Evolutionary conservation across 2,113 vertebrate genomes (phyloP), one percentile per base, ranked within the genome.

Genomic region (Erinaceus europaeus): DNA sequence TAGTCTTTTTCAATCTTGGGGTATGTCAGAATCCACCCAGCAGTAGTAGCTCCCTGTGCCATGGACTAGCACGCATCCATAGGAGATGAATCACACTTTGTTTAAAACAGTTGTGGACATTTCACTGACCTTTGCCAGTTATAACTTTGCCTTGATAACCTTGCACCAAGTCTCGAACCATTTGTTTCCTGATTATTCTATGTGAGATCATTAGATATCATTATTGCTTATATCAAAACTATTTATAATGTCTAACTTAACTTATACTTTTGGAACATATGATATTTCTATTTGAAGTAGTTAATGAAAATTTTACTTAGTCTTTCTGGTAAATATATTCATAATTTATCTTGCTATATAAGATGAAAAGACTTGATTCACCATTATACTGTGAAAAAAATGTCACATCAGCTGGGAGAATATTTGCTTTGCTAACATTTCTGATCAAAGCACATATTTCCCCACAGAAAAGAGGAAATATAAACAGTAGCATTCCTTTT

Each of bases 291-390:
- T 3, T 75, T 50, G 29, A 25, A 55, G 46, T 75, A 61, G 8
- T 46, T 52, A 75, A 83, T 69, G 29, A 86, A 78, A 90, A 65
- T 44, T n/a, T 32, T 17, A 79, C 52, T 73, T 40, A 78, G 32
- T 69, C 9, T 42, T 68, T 86, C 78, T 10, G 75, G 34, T 55
- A 48, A 62, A 48, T 61, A 15, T 86, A 32, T 65, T 79, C 23
- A 84, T 29, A 52, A 69, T 91, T 78, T 90, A 52, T 65, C 53
- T 32, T 84, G 40, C 69, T 75, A 25, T 72, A 68, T 17, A 65
- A 34, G 80, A 34, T 75, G 46, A 79, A 44, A 78, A 83, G 34
- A 57, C 21, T 21, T 36, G 64, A 59, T 84, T 89, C 34, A 74
- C 48, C 9, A 50, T 55, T 52, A 75, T 20, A 80, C 29, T 64